Evolutionary conservation across 1,140 invertebrate genomes (phyloP).

Genomic region (Drosophila rufa): DNA sequence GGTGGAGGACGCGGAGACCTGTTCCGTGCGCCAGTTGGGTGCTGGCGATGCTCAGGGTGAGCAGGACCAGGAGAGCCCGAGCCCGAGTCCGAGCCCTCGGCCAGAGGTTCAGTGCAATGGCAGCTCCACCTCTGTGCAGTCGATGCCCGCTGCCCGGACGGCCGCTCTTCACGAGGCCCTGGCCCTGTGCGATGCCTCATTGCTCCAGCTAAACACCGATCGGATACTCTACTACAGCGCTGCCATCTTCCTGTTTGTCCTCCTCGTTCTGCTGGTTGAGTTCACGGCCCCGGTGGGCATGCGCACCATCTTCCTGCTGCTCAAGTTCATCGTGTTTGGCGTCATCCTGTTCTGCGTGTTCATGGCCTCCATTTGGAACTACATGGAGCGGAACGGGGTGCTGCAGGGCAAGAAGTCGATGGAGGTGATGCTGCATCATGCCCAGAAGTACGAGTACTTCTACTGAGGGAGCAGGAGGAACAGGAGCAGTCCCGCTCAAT

Average conservation of each 20-base stretch:
- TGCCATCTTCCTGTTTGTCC: slow-evolving; percentile 85
- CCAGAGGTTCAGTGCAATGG: slow-evolving; percentile 5
- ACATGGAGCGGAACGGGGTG: slow-evolving; percentile 91
- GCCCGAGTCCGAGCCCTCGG: background rate
- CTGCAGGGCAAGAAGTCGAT: slow-evolving; percentile 89
- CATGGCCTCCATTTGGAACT: slow-evolving; percentile 92
- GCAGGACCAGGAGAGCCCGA: background rate
- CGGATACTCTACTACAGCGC: slow-evolving; percentile 87
- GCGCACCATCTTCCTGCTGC: slow-evolving; percentile 86
- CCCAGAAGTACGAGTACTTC: slow-evolving; percentile 75
- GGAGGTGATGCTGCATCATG: slow-evolving; percentile 86
- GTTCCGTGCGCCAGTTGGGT: slow-evolving; percentile 11
- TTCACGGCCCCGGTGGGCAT: slow-evolving; percentile 84
- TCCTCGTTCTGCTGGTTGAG: slow-evolving; percentile 84
- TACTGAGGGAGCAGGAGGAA: slow-evolving; percentile 36
- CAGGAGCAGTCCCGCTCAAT: slow-evolving; percentile 49
- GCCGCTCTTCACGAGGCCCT: slow-evolving; percentile 87
- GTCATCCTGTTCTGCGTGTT: slow-evolving; percentile 89
- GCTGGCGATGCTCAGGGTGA: slow-evolving; percentile 15
- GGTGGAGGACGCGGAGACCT: slow-evolving; percentile 10
- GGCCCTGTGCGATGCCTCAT: slow-evolving; percentile 87
- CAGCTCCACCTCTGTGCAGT: slow-evolving; percentile 2
- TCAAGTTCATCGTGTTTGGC: slow-evolving; percentile 88
- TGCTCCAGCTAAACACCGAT: slow-evolving; percentile 86
- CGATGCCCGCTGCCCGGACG: slow-evolving; percentile 56